phyloP scores from a whole-genome alignment of 2,113 vertebrate genomes.

The Euleptes europaea region DNA sequence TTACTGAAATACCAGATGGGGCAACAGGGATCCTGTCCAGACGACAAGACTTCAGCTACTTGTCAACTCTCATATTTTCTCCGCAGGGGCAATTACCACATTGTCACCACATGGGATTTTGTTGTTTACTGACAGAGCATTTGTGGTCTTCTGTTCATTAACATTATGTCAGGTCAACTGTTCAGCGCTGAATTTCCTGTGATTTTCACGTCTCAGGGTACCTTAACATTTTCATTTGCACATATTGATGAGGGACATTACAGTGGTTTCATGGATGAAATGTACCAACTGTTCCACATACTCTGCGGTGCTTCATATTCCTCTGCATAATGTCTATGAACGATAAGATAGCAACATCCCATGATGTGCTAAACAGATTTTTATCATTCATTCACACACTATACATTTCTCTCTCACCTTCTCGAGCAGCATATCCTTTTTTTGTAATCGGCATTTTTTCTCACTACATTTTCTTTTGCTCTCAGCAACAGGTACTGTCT shows the following conservation, averaged over 20 bases:
- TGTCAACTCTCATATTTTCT: background rate
- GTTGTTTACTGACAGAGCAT: background rate
- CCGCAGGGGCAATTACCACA: background rate
- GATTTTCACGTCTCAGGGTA: background rate
- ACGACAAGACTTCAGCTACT: background rate
- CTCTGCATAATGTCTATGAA: background rate
- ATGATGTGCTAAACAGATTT: slow-evolving; percentile 4
- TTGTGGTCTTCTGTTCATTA: background rate
- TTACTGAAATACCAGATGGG: background rate
- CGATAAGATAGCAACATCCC: background rate
- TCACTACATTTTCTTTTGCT: background rate
- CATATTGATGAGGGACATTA: background rate
- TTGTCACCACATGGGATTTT: background rate
- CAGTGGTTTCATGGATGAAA: background rate
- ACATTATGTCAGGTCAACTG: background rate
- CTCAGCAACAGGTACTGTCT: too few species aligned
- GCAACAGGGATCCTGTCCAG: background rate
- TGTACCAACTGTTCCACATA: background rate
- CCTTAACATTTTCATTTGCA: background rate
- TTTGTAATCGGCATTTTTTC: too few species aligned
- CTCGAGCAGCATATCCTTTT: background rate
- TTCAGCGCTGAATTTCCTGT: background rate
- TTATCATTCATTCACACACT: background rate
- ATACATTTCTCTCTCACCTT: background rate
- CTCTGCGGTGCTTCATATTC: background rate